phyloP scores from a whole-genome alignment of 2,797 vertebrate genomes.

The Melanotaenia boesemani region DNA sequence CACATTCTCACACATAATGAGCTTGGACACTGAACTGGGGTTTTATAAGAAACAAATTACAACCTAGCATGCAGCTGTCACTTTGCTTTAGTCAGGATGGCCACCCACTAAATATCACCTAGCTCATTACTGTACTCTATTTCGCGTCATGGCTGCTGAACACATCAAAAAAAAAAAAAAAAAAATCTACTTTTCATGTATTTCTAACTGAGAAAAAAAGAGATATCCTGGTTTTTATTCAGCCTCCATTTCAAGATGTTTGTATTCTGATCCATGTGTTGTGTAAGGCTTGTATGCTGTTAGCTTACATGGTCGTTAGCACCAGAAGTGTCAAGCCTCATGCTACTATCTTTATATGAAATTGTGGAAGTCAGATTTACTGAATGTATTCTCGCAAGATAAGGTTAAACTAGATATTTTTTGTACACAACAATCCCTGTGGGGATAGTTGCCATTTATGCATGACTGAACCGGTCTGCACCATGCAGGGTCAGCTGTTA shows the following conservation, averaged over 20 bases:
- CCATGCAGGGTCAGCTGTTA: conserved; percentile 58
- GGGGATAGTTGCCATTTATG: conserved; percentile 77
- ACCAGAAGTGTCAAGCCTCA: conserved; percentile 17
- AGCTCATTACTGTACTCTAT: conserved; percentile 68
- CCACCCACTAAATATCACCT: conserved; percentile 80
- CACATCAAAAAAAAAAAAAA: conserved; percentile 41
- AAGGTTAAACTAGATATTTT: conserved; percentile 69
- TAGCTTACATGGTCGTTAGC: conserved; percentile 9
- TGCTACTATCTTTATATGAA: conserved; percentile 27
- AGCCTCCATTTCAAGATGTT: conserved; percentile 11
- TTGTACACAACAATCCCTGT: conserved; percentile 55
- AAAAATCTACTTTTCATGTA: conserved; percentile 18
- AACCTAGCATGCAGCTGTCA: conserved; percentile 80
- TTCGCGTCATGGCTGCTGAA: conserved; percentile 46
- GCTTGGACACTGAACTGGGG: conserved; percentile 69
- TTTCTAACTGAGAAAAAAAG: conserved; percentile 27
- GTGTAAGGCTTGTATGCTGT: background rate
- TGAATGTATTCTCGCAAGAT: conserved; percentile 55
- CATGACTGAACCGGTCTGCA: conserved; percentile 70
- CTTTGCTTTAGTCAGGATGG: conserved; percentile 72
- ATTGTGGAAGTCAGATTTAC: conserved; percentile 51
- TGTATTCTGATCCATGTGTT: conserved; percentile 5
- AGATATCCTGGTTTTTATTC: conserved; percentile 5
- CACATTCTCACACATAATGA: conserved; percentile 72
- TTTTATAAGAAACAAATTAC: conserved; percentile 82